Evolutionary conservation across 1,140 invertebrate genomes (phyloP), one percentile per base, ranked within the genome.

Genomic region (Cepaea nemoralis): DNA sequence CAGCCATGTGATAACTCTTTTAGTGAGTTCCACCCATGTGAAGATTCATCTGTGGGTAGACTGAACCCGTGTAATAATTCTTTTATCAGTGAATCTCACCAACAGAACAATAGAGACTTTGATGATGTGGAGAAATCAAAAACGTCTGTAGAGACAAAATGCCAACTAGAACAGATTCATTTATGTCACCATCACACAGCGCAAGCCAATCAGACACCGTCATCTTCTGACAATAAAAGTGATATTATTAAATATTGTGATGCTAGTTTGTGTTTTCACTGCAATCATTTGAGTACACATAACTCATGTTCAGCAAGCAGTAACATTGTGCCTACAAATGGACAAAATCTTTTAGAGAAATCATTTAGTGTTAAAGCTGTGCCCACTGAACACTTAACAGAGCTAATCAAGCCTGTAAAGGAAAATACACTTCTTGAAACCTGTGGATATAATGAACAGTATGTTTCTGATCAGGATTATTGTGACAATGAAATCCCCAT

Each of bases 251-350:
- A 85, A 37, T 85, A 85, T 24, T 87, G 84, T 55, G 85, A 88
- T 78, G 85, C 86, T 14, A 86, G 84, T 0, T 85, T 86, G 76
- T 87, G 83, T 59, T 83, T 87, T 33, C 84, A 87, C 70, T 83
- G 87, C 66, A 81, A 79, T 42, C 78, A 39, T 3, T 73, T 67
- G 19, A 31, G 40, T 33, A 14, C 8, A 10, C 6, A 6, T 31
- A 16, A 63, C n/a, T 6, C 16, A 31, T 63, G 1, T 31, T 19
- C 59, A 31, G n/a, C 22, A 42, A 40, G 12, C 19, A 74, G 50
- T 74, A 45, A 48, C 14, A 22, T 40, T 27, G 22, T 69, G 6
- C 39, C 37, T 19, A 31, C 71, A 27, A 16, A 3, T 37, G 35
- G 10, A 2, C 31, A 39, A 48, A 37, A 71, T 50, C 35, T 71